Evolutionary conservation across 2,888 invertebrate genomes (phyloP).

Genomic region (Augochlorella aurata): DNA sequence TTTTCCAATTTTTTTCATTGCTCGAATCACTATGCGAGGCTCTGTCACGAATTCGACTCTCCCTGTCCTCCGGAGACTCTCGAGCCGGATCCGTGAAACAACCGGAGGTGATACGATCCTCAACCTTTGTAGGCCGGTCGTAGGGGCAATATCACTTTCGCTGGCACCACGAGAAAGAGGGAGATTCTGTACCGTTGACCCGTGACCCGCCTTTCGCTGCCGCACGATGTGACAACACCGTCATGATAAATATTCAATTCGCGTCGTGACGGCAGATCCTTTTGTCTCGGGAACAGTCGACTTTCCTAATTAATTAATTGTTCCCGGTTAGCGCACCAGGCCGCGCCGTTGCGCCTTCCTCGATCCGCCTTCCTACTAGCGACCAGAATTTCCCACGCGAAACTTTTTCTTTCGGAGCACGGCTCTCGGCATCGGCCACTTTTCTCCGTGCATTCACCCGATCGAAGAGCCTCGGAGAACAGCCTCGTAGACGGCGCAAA

Average conservation of each 20-base stretch:
- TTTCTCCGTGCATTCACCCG: conserved; percentile 49
- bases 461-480: conserved; percentile 17
- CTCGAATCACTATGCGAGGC: conserved; percentile 19
- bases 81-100: conserved; percentile 18
- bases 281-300: conserved; percentile 55
- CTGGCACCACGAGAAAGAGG: conserved; percentile 60
- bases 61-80: no score
- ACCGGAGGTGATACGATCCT: conserved; percentile 55
- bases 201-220: conserved; percentile 71
- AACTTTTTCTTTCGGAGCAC: conserved; percentile 50
- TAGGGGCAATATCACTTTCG: conserved; percentile 70
- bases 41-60: conserved; percentile 44
- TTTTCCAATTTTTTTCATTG: no score
- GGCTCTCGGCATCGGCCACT: conserved; percentile 26
- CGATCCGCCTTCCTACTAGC: conserved; percentile 47
- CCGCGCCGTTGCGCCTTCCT: conserved; percentile 25
- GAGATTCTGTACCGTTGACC: conserved; percentile 74
- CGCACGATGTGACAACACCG: conserved; percentile 66
- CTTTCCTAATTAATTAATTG: conserved; percentile 69
- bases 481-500: neutral
- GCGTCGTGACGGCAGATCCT: conserved; percentile 71
- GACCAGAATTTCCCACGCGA: conserved; percentile 51
- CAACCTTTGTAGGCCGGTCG: conserved; percentile 49
- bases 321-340: conserved; percentile 25
- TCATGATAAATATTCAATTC: conserved; percentile 75